Evolutionary conservation across 2,797 vertebrate genomes (phyloP), one percentile per base, ranked within the genome.

Genomic region (Syndactyla subalaris): DNA sequence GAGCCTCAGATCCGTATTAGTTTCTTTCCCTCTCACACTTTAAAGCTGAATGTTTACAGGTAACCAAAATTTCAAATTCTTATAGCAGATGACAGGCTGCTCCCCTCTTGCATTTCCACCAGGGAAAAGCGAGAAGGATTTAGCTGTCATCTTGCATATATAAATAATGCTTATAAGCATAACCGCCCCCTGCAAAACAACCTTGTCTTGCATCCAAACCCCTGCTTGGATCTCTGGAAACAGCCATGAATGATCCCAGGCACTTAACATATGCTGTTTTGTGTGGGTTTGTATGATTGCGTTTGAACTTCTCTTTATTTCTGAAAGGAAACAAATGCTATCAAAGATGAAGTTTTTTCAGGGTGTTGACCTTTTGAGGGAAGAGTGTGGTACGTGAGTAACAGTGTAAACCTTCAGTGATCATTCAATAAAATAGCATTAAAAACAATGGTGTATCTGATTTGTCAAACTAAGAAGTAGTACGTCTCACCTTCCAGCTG

Each of bases 391-490:
- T 32, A 34, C 43, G 10, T 34, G 71, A 0, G 0, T 58, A 66
- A 84, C 65, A 48, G 18, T 23, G 34, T 79, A 86, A 96, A 73
- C 74, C 43, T 72, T 57, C 58, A 55, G 16, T 58, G 46, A 70
- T 81, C 52, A 23, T 84, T 95, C 72, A 54, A 7, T 87, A 95
- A 87, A 91, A 58, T 45, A 81, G 61, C 77, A 73, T 93, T 93
- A 86, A 96, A 95, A 78, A 23, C 7, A 41, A 29, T 58, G 82
- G 32, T 72, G 24, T 81, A 59, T 89, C 82, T 96, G 85, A 89
- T 94, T 93, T 92, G 72, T 96, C 85, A 94, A 75, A 91, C 54
- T 59, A 93, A 82, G 76, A 49, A 76, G 62, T 10, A 61, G 85
- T 48, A 68, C 36, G 41, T 92, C 63, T 88, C 91, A 68, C 89